Evolutionary conservation across 1,140 invertebrate genomes (phyloP), one percentile per base, ranked within the genome.

Genomic region (Solenopsis invicta): DNA sequence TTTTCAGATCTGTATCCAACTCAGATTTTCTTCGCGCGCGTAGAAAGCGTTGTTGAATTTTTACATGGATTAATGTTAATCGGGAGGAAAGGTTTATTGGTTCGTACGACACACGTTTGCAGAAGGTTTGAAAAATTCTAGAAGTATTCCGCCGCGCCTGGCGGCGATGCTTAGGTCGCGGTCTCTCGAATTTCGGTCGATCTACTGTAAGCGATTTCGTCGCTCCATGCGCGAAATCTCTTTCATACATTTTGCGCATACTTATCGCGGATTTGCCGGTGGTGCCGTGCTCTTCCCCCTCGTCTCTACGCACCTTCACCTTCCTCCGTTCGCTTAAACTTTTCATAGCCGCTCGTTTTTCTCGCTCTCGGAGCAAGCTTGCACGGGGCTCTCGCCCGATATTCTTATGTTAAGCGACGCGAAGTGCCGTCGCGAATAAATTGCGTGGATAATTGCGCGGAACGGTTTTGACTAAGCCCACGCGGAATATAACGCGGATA

Each of bases 371-470:
- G 21, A 18, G 18, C 21, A 10, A 59, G 34, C 69, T 84, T 56
- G 54, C 67, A 10, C 41, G 29, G 29, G 29, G 18, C 61, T 77
- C 8, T 13, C 66, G 77, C 37, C 45, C 54, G 54, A 74, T 74
- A 84, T 84, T 84, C 80, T 84, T 50, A 84, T 74, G 80, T 74
- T 84, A 75, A 84, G 69, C 80, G 80, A 74, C 80, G 80, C 69
- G 80, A 74, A 50, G 69, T 74, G 69, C 80, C 41, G 69, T 61
- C 41, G 41, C 69, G 80, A 75, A 84, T 84, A 84, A 84, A 84
- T 74, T 74, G 80, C 80, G 80, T 48, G 80, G 80, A 84, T 84
- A 84, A 84, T 84, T 84, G 56, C 69, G 80, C 54, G 80, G 54
- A 84, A 84, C 80, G 41, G 24, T 84, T 84, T 84, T 24, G 52